Base-by-base conservation (phyloP, 2,888 invertebrate species). In the Aporophyla nigra region DNA sequence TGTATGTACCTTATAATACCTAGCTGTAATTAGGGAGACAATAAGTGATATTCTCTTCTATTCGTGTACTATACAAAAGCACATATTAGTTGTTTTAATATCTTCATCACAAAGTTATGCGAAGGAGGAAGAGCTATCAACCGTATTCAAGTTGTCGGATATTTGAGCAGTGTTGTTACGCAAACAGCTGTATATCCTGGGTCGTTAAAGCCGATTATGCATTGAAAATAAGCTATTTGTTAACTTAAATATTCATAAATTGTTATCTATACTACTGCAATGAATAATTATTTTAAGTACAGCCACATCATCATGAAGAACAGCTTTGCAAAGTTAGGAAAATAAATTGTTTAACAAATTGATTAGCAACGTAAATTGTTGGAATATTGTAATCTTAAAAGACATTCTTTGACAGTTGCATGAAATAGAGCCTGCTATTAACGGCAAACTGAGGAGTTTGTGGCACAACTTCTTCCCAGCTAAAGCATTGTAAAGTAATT, bases 141-240 rank as follows among this genome's bases (percentile, higher is more conserved):
- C 46, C 66, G n/a, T 54, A 14, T 69, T 51, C 46, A 72, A 66
- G 43, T 49, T 14, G 16, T 53, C 58, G 81, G 69, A 83, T 73
- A 58, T 51, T 21, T 6, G 3, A 80, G 19, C 65, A 24, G 14
- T 56, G 40, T 5, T 6, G 43, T 78, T 83, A 73, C 59, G 69
- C 21, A 78, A 78, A 69, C 43, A 49, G 40, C 53, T 75, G 54
- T 12, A 76, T 82, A 82, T 82, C 82, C 76, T 70, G 54, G 7
- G 43, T 66, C 7, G 19, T 59, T 69, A 61, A 46, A 65, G 14
- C 21, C 54, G 43, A 16, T 63, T 58, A 54, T 21, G 62, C 40
- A 24, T 54, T 56, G 5, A 51, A 58, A 65, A 65, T 76, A 51
- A 43, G 2, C 27, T 19, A n/a, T 49, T 33, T 27, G 14, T 40